Evolutionary conservation across 2,888 invertebrate species (phyloP).

Genomic region (Metopia argyrocephala): DNA sequence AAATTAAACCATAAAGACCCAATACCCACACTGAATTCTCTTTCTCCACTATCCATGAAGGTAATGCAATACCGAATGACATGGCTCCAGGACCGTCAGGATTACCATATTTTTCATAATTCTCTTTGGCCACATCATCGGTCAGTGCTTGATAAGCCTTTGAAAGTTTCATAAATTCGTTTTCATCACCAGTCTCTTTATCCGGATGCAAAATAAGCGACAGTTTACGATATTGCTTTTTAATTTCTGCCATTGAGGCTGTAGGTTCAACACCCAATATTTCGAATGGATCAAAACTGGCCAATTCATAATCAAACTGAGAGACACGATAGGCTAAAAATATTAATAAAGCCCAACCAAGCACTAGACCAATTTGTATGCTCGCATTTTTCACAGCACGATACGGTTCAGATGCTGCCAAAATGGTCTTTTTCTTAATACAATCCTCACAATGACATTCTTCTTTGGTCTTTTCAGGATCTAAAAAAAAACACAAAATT

Average conservation of each 20-base stretch:
- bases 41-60: conserved; percentile 99
- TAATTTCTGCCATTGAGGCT: conserved; percentile 92
- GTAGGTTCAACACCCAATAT: conserved; percentile 94
- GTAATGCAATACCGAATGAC: conserved; percentile 99
- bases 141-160: conserved; percentile 96
- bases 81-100: conserved; percentile 99
- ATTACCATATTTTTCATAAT: conserved; percentile 99
- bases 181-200: conserved; percentile 97
- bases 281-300: conserved; percentile 99
- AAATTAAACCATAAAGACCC: conserved; percentile 95
- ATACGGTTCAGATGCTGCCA: conserved; percentile 93
- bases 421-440: conserved; percentile 87
- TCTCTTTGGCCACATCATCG: conserved; percentile 96
- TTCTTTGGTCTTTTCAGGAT: conserved; percentile 86
- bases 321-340: conserved; percentile 94
- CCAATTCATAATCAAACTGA: conserved; percentile 98
- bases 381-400: conserved; percentile 88
- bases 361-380: conserved; percentile 87
- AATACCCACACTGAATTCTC: conserved; percentile 99
- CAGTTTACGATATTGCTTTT: conserved; percentile 95
- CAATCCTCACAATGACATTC: conserved; percentile 95
- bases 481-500: conserved; percentile 77
- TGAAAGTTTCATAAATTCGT: conserved; percentile 97
- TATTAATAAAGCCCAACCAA: conserved; percentile 90
- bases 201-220: conserved; percentile 98